Base-by-base conservation (phyloP, 92 coral and sea anemone species). In the Galaxea fascicularis region DNA sequence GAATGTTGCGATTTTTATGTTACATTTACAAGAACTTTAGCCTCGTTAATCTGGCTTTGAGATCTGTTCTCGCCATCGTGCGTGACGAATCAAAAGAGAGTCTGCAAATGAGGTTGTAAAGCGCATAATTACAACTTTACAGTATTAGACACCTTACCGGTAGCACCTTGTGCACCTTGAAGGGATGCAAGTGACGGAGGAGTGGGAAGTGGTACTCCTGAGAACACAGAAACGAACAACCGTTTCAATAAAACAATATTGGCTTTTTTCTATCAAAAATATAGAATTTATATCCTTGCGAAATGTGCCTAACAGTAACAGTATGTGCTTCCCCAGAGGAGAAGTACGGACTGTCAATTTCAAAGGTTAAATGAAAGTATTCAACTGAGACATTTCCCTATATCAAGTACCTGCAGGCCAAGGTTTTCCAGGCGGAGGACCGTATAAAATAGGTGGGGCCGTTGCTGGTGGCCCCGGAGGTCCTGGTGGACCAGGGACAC, bases 171-270 rank as follows among this genome's bases (percentile, higher is more conserved):
- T 6, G 89, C 92, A 3, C 94, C 97, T 29, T 89, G 85, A 1
- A 92, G 89, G 30, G 92, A 90, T 21, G 87, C 84, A 17, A 93
- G 94, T 17, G 85, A 74, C n/a, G 89, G 90, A 4, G 93, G 93
- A 21, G 94, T 90, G 14, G 94, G 93, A 3, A 92, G 90, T 41
- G 86, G 94, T 10, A 81, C 76, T 62, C 93, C 85, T 7, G 52
- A 49, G 41, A 4, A 69, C 67, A 4, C 95, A 93, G 35, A 71
- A 49, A 20, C 90, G 87, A 0, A 94, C 94, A 15, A 87, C 90
- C 4, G 82, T 87, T 15, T 91, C 92, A 1, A 76, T 83, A 10
- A 11, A 10, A 49, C 17, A 10, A 49, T 49, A 35, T 35, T 35
- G 41, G n/a, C n/a, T 35, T 6, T 35, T 35, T 35, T 35, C 6